Percentiles rank a stretch among this genome's conserved stretches.
Conservation (phyloP, 2,113 vertebrate species). For the Charina bottae region DNA sequence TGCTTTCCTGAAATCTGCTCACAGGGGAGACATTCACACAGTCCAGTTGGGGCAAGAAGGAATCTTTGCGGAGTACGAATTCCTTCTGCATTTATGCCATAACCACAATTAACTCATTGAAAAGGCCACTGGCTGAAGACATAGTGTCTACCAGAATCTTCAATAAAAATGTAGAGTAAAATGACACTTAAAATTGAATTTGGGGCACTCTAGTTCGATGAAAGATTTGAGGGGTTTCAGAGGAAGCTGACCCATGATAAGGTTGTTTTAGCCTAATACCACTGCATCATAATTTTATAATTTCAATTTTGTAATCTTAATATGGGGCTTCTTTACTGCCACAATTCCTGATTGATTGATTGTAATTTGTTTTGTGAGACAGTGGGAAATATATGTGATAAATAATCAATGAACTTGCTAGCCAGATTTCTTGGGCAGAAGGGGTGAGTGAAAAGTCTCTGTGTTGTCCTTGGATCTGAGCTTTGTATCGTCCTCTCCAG, state of each 20-base stretch:
- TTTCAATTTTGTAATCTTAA: not conserved
- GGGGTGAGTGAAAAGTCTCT: not conserved
- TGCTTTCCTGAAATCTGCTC: not conserved
- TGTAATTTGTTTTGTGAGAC: not conserved
- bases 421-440: not conserved
- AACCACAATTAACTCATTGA: not conserved
- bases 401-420: not conserved
- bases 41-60: not conserved
- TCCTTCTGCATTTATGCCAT: not conserved
- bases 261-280: not conserved
- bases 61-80: slow-evolving; percentile 7
- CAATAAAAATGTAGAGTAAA: not conserved
- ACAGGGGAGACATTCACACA: not conserved
- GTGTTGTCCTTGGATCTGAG: not conserved
- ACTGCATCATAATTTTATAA: not conserved
- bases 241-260: not conserved
- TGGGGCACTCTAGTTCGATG: not conserved
- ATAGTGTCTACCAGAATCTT: not conserved
- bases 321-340: not conserved
- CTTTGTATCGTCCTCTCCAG: not conserved
- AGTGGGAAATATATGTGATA: not conserved
- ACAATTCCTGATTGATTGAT: not conserved
- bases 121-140: not conserved
- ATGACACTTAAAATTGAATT: not conserved
- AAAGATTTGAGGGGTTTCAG: not conserved